Evolutionary conservation across 2,113 vertebrate genomes (phyloP).

Genomic region (Polypterus bichir): DNA sequence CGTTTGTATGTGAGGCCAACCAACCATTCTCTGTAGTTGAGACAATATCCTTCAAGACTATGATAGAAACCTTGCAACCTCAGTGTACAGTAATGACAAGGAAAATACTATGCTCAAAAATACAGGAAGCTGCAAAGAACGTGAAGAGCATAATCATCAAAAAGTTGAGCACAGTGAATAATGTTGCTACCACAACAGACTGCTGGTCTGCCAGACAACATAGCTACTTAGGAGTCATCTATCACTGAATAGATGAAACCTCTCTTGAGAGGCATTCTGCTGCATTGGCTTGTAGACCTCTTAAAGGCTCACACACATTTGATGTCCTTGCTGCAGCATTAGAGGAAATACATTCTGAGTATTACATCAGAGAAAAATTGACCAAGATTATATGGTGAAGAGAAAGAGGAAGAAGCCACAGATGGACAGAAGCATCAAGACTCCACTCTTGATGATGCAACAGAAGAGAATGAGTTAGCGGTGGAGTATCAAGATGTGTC

Average conservation of each 20-base stretch:
- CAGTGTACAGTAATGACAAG: slow-evolving; percentile 13
- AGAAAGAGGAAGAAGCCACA: background rate
- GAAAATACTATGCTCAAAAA: slow-evolving; percentile 7
- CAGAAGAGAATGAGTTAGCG: background rate
- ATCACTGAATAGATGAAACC: background rate
- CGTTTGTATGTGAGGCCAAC: slow-evolving; percentile 6
- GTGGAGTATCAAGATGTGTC: slow-evolving; percentile 9
- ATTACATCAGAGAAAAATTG: slow-evolving; percentile 16
- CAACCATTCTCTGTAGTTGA: slow-evolving; percentile 12
- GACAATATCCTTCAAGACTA: slow-evolving; percentile 7
- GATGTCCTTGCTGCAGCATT: slow-evolving; percentile 15
- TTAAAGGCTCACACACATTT: slow-evolving; percentile 12
- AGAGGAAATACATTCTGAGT: slow-evolving; percentile 17
- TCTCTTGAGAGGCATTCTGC: slow-evolving; percentile 11
- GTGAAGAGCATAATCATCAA: slow-evolving; percentile 2
- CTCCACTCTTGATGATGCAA: slow-evolving; percentile 2
- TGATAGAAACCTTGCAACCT: slow-evolving; percentile 11
- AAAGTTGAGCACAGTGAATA: background rate
- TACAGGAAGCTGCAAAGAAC: slow-evolving; percentile 7
- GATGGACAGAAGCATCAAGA: slow-evolving; percentile 7
- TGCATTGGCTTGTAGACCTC: slow-evolving; percentile 15
- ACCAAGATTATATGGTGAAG: slow-evolving; percentile 8
- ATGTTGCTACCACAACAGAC: slow-evolving; percentile 10
- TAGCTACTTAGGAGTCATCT: slow-evolving; percentile 17
- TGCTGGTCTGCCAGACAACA: slow-evolving; percentile 13